Evolutionary conservation across 2,113 vertebrate species (phyloP).

Genomic region (Hippocampus comes): DNA sequence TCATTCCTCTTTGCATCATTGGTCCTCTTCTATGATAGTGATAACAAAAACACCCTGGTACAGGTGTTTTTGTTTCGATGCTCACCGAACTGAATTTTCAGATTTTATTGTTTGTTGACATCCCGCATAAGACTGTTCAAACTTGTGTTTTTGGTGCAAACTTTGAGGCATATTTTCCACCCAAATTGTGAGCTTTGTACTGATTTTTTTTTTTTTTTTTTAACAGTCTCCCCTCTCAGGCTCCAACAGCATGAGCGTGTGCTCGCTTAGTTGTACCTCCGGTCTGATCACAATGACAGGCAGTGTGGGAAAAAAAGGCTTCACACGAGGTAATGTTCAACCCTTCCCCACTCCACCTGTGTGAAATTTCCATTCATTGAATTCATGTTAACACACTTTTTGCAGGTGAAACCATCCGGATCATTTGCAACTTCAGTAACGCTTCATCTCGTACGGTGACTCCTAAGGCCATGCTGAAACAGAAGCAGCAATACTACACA

Average conservation of each 20-base stretch:
- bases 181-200: neutral
- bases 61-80: no score
- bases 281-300: constrained; percentile 34
- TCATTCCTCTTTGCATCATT: no score
- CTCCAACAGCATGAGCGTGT: constrained; percentile 27
- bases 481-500: constrained; percentile 38
- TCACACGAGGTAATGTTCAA: constrained; percentile 35
- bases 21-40: no score
- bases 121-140: neutral
- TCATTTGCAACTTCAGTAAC: constrained; percentile 46
- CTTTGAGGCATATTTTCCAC: neutral
- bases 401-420: constrained; percentile 49
- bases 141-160: neutral
- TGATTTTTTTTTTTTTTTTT: neutral
- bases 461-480: constrained; percentile 31
- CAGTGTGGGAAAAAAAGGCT: constrained; percentile 41
- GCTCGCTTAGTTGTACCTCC: constrained; percentile 48
- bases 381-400: neutral
- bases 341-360: neutral
- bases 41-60: no score
- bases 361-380: neutral
- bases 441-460: constrained; percentile 29
- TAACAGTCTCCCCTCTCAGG: constrained; percentile 50
- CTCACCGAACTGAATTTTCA: neutral
- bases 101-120: neutral